Percentiles rank a stretch among this genome's conserved stretches.
phyloP scores from a whole-genome alignment of 2,797 vertebrate species.

The Pogonophryne albipinna region DNA sequence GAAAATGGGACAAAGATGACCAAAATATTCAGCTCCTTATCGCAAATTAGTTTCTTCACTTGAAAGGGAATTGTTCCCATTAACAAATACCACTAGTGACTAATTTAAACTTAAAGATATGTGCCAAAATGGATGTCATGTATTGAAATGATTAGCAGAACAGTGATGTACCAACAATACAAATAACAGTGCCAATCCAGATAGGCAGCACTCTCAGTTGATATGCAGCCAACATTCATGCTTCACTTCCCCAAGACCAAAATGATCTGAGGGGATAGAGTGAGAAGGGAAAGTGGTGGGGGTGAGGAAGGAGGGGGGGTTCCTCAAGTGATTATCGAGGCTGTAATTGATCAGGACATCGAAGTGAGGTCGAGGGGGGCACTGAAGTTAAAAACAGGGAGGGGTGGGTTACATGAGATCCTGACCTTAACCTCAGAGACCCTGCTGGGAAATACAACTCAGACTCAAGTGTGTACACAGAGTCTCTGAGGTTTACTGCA shows the following conservation, averaged over 20 bases:
- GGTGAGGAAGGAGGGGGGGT: conserved; percentile 16
- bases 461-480: conserved; percentile 50
- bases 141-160: conserved; percentile 34
- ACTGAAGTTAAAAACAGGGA: conserved; percentile 43
- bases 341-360: conserved; percentile 67
- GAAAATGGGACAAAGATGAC: conserved; percentile 39
- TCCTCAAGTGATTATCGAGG: conserved; percentile 48
- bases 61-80: conserved; percentile 14
- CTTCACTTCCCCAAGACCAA: conserved; percentile 42
- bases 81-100: conserved; percentile 7
- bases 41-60: conserved; percentile 34
- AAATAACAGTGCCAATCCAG: conserved; percentile 32
- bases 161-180: conserved; percentile 1
- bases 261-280: conserved; percentile 28
- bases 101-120: neutral
- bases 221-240: conserved; percentile 32
- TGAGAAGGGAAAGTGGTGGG: conserved; percentile 6
- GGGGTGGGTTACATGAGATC: conserved; percentile 59
- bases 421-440: conserved; percentile 58
- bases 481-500: conserved; percentile 52
- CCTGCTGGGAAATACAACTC: conserved; percentile 52
- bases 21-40: conserved; percentile 46
- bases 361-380: conserved; percentile 33
- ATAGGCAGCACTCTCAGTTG: conserved; percentile 14
- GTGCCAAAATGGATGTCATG: conserved; percentile 29